These are phyloP conservation scores for Scomber japonicus DNA, from an alignment of 2,113 vertebrate species.

Conservation along the genomic window DNA sequence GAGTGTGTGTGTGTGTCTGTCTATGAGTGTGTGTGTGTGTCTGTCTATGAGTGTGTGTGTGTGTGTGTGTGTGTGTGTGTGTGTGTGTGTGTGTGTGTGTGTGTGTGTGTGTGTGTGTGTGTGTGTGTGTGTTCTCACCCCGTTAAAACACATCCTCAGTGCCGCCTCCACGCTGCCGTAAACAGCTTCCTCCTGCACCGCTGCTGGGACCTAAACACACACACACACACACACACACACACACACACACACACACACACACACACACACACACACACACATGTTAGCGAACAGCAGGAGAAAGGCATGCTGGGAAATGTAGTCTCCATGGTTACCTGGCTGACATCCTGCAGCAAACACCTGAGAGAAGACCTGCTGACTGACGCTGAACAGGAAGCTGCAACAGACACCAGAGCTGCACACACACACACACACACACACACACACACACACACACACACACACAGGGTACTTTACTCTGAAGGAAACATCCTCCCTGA, in stretches of 20 bases:
- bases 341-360: conserved; percentile 86
- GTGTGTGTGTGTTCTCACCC: conserved; percentile 75
- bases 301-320: conserved; percentile 46
- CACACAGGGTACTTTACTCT: neutral
- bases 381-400: conserved; percentile 54
- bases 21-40: too few species aligned
- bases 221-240: neutral
- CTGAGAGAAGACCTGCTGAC: conserved; percentile 84
- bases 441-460: too few species aligned
- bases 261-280: conserved; percentile 2
- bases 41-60: too few species aligned
- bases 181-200: conserved; percentile 84
- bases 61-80: too few species aligned
- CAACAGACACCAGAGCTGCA: conserved; percentile 86
- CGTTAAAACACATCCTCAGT: conserved; percentile 83
- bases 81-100: too few species aligned
- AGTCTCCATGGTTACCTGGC: conserved; percentile 79
- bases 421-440: conserved; percentile 9
- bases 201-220: conserved; percentile 84
- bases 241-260: conserved; percentile 6
- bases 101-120: too few species aligned
- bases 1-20: too few species aligned
- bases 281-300: neutral
- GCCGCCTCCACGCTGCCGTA: conserved; percentile 84
- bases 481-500: neutral